Base-by-base conservation (phyloP, 2,113 vertebrate genomes). In the Lasiurus cinereus region DNA sequence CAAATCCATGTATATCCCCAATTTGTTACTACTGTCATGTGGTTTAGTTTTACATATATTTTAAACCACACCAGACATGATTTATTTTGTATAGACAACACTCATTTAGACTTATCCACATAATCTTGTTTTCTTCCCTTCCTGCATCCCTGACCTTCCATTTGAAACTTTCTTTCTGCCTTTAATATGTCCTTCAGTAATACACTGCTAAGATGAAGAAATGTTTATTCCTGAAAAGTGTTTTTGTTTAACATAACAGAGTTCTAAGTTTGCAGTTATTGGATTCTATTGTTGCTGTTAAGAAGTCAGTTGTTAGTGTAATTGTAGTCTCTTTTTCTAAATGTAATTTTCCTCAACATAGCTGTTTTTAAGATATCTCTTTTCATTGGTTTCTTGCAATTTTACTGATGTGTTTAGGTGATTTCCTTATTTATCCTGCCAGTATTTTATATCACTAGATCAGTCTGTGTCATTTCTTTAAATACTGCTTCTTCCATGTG, bases 391-490 rank as follows among this genome's bases (percentile, higher is more conserved):
- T 72, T 93, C 39, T 18, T 94, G 18, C 11, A 84, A 64, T 64
- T 93, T 56, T 84, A 66, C 5, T 56, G 9, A 78, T 67, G 13
- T 54, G 56, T 24, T 82, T 72, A 85, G 2, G 7, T 39, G 8
- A 79, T 9, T 66, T 82, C 15, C 31, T 87, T 39, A 83, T 77
- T 87, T 88, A 74, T 33, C 21, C 48, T 73, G 39, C 76, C 33
- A 46, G 27, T 48, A 83, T 67, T 52, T 1, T 59, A 27, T 15
- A 88, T 66, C 59, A 10, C 21, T 24, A 9, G 21, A 54, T 29
- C 59, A 62, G 11, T 86, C 95, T 73, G 19, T 54, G 83, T 21
- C 3, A 36, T 36, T 96, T 95, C 59, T 66, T 80, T 29, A 93
- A 88, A 59, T 46, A 84, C 1, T 85, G 46, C 22, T 86, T 83